Conservation (phyloP, 1,140 invertebrate genomes). For the Panulirus ornatus region DNA sequence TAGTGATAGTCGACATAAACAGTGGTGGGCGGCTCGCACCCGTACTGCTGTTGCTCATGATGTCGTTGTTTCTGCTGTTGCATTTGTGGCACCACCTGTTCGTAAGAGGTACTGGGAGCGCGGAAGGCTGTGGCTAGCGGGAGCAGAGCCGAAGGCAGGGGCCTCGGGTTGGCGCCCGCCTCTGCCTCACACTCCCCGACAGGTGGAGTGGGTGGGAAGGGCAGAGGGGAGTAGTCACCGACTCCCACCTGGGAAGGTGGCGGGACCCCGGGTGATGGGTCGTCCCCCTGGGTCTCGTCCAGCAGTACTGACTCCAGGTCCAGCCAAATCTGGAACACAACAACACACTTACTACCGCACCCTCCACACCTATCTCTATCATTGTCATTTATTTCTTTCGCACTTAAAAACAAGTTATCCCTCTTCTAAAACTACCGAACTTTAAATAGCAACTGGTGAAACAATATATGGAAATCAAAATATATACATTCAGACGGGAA, state of each 20-base stretch:
- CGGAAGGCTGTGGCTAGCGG: too few species aligned
- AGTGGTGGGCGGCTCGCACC: background rate
- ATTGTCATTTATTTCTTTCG: too few species aligned
- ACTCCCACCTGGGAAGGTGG: background rate
- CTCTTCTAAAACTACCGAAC: too few species aligned
- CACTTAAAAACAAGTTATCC: too few species aligned
- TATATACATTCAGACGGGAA: too few species aligned
- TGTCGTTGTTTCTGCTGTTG: background rate
- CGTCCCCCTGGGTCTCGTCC: background rate
- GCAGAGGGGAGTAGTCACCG: background rate
- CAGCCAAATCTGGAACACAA: constrained; percentile 36
- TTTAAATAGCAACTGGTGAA: too few species aligned
- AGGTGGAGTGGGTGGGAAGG: constrained; percentile 29
- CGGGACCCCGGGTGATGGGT: too few species aligned
- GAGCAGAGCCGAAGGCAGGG: constrained; percentile 2
- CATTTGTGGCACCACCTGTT: constrained; percentile 28
- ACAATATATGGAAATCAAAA: too few species aligned
- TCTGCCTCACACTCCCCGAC: background rate
- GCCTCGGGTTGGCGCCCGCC: background rate
- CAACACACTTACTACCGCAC: background rate
- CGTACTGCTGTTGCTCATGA: constrained; percentile 21
- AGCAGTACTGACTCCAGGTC: constrained; percentile 46
- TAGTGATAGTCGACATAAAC: background rate
- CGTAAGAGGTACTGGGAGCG: too few species aligned
- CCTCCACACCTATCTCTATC: too few species aligned